Evolutionary conservation across 1,140 invertebrate genomes (phyloP).

Genomic region (Drosophila persimilis): DNA sequence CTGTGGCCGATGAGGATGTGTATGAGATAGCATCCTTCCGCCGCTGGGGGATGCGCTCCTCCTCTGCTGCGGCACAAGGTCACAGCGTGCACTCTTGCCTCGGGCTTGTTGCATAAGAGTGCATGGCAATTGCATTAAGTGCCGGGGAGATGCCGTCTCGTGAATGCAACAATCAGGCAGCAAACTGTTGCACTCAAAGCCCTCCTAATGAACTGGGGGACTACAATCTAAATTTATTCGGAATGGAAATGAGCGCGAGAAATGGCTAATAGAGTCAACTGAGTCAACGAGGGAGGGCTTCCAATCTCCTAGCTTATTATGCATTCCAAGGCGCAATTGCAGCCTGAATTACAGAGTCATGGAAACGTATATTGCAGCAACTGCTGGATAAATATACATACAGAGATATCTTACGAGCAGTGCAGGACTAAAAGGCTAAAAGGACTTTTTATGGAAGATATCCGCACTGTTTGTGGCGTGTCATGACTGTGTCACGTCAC

Average conservation of each 20-base stretch:
- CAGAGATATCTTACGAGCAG: too few species aligned
- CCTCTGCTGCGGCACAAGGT: constrained; percentile 44
- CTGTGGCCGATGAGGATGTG: background rate
- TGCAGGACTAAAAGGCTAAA: too few species aligned
- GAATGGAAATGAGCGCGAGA: background rate
- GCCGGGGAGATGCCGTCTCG: constrained; percentile 42
- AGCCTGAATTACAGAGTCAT: too few species aligned
- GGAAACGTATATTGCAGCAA: too few species aligned
- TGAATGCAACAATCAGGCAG: constrained; percentile 53
- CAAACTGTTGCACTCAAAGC: constrained; percentile 62
- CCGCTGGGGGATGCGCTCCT: constrained; percentile 36
- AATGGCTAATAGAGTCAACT: too few species aligned
- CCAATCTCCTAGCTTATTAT: too few species aligned
- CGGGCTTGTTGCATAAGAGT: constrained; percentile 43
- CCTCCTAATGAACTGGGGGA: constrained; percentile 33
- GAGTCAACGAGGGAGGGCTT: too few species aligned
- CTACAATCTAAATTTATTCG: background rate
- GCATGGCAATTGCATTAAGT: constrained; percentile 63
- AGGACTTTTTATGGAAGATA: too few species aligned
- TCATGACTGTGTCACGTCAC: too few species aligned
- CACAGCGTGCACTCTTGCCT: constrained; percentile 20
- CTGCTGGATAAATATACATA: too few species aligned
- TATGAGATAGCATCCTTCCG: constrained; percentile 6
- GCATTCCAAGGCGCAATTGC: too few species aligned
- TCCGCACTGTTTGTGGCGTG: too few species aligned